phyloP scores from a whole-genome alignment of 2,888 invertebrate species.

The Chloroclysta siterata region DNA sequence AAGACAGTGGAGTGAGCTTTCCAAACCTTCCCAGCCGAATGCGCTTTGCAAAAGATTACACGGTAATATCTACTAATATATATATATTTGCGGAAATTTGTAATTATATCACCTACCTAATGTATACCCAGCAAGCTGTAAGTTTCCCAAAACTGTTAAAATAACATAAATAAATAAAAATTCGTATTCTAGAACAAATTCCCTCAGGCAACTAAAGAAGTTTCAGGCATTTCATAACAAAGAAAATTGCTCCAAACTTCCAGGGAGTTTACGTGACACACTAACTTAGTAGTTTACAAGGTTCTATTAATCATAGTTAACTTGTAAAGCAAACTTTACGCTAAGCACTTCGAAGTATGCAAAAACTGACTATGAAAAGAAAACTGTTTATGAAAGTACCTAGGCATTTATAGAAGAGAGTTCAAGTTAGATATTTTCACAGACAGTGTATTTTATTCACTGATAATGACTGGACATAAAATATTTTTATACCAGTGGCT shows the following conservation, averaged over 20 bases:
- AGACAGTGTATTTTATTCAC: background rate
- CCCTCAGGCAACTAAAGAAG: background rate
- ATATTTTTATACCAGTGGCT: background rate
- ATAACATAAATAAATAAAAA: no score
- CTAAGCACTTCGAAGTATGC: conserved; percentile 36
- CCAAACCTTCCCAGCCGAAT: no score
- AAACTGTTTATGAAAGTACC: conserved; percentile 18
- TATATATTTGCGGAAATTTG: no score
- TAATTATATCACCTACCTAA: no score
- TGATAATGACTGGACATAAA: background rate
- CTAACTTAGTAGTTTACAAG: conserved; percentile 48
- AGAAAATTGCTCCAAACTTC: conserved; percentile 29
- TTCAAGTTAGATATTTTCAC: background rate
- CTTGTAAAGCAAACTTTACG: conserved; percentile 38
- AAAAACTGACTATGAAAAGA: no score
- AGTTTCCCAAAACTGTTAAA: no score
- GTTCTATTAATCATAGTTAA: conserved; percentile 50
- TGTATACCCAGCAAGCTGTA: no score
- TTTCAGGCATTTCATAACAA: conserved; percentile 14
- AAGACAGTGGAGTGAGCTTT: no score
- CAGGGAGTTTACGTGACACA: conserved; percentile 42
- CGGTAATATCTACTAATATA: no score
- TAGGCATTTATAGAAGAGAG: background rate
- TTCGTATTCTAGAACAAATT: background rate
- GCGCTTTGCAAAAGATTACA: no score